Base-by-base conservation (phyloP, 1,140 invertebrate species). In the Epicauta chinensis region DNA sequence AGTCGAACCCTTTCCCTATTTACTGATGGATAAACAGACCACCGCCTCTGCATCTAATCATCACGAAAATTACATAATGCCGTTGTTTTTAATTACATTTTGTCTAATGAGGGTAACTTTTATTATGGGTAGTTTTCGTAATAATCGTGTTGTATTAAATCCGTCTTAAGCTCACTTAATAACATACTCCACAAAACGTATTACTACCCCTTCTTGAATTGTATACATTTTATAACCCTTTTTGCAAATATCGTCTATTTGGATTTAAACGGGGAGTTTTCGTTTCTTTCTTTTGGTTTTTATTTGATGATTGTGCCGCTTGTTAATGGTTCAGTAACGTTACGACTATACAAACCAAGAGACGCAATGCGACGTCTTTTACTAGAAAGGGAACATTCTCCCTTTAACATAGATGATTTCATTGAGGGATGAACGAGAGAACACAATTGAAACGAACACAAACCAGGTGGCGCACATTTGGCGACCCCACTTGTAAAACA, bases 401-500 rank as follows among this genome's bases (percentile, higher is more conserved):
- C 36, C 35, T 43, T 49, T 41, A 46, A 51, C 46, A 40, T 41
- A 54, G 52, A 51, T 35, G 43, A 37, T 58, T 58, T 53, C 51
- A 62, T 57, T 60, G 53, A 54, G 61, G 53, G 58, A 40, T 49
- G 50, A 55, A 53, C 40, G 48, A 54, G 51, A 55, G 55, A 58
- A 56, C 51, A 55, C 51, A 61, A 59, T 55, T 58, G 59, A 48
- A 65, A 57, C 51, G 54, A 65, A 63, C 62, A 64, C 58, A 61
- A 61, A 58, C 62, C 64, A 64, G 62, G 64, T 66, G 60, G 62
- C 58, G 57, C 50, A 58, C 45, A 58, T 62, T 61, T 59, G 57
- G 56, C 53, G 57, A 51, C 54, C 52, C 46, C 58, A 54, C 62
- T 66, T 66, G 64, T 66, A 66, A 63, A 66, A 66, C 64, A 66